Evolutionary conservation across 1,140 invertebrate genomes (phyloP), one percentile per base, ranked within the genome.

Genomic region (Eriocheir sinensis): DNA sequence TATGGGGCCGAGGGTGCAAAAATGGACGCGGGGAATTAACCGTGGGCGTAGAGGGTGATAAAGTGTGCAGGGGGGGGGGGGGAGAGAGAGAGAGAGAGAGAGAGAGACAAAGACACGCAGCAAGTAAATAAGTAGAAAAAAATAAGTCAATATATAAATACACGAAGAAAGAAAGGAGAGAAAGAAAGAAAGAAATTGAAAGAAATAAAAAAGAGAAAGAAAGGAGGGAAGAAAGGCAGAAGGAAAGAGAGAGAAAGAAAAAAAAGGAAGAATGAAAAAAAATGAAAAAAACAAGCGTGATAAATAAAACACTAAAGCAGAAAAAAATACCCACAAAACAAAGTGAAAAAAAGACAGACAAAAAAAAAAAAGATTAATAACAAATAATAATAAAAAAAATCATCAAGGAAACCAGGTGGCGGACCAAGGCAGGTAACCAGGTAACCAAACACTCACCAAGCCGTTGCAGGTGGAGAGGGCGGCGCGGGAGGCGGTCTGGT

Each of bases 381-480:
- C 44, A 48, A 48, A 48, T 48, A 48, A 48, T n/a, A n/a, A 48
- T 15, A 48, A 48, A 48, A 48, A 48, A 48, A 48, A 15, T 6
- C 4, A 48, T 4, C 4, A 48, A 48, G 15, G 44, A 48, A 48
- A 48, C 4, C 4, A 48, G 15, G 6, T 81, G 6, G 27, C 4
- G 6, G 27, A 8, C 79, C 6, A 34, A 72, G 60, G n/a, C 21
- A 72, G 60, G 8, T 32, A 88, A 60, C 0, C 21, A 0, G n/a
- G 44, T 27, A 21, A 86, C 9, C 1, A 15, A 41, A 53, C 40
- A 94, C 93, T 48, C n/a, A 98, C 98, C 97, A 99, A 96, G 96
- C 98, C 98, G 96, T 98, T 97, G 96, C 98, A 99, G 6, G 98
- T 97, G 21, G 98, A 98, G 38, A 99, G 96, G 48, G 98, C 98